These are phyloP conservation scores for Eupithecia centaureata DNA, from an alignment of 2,888 invertebrate genomes.

Conservation along the genomic window DNA sequence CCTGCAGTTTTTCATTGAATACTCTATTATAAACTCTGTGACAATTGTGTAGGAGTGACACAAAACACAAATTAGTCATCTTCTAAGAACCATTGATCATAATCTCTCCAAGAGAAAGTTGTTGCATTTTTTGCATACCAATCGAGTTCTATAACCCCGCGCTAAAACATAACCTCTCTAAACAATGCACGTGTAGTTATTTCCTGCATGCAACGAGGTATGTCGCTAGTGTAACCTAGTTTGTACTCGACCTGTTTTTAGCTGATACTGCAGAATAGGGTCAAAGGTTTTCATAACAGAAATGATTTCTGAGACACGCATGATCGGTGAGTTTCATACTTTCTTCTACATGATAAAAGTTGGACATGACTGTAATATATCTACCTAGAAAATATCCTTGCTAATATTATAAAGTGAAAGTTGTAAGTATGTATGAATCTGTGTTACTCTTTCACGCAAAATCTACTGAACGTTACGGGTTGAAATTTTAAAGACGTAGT, in stretches of 20 bases:
- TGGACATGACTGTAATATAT: too few species aligned
- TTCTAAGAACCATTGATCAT: neutral
- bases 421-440: too few species aligned
- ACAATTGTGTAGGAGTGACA: neutral
- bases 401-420: too few species aligned
- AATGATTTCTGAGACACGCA: neutral
- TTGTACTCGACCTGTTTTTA: slow-evolving; percentile 32
- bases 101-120: slow-evolving; percentile 6
- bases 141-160: slow-evolving; percentile 12
- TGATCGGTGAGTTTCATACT: neutral
- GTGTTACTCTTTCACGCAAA: too few species aligned
- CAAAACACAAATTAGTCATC: neutral
- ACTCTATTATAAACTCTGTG: neutral
- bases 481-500: too few species aligned
- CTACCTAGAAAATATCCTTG: too few species aligned
- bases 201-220: slow-evolving; percentile 15
- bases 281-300: slow-evolving; percentile 23
- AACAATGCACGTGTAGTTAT: slow-evolving; percentile 10
- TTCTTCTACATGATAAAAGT: neutral
- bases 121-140: neutral
- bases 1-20: too few species aligned
- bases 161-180: slow-evolving; percentile 16
- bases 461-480: too few species aligned
- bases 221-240: slow-evolving; percentile 35
- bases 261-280: slow-evolving; percentile 14